Base-by-base conservation (phyloP, 64 coral and sea anemone species). In the Pocillopora verrucosa region DNA sequence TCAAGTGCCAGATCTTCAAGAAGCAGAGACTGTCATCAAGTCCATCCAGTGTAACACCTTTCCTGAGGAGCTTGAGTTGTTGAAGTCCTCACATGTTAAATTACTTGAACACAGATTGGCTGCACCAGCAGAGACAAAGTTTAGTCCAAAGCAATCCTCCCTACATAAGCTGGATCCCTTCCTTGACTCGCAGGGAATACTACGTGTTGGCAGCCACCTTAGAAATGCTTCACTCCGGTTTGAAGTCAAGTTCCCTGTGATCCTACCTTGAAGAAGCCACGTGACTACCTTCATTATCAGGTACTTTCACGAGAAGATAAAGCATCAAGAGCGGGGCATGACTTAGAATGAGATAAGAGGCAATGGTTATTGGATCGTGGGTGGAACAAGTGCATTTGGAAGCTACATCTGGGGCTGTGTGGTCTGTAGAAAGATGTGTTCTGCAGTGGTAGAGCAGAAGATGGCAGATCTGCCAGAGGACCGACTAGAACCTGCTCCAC, bases 351-450 rank as follows among this genome's bases (percentile, higher is more conserved):
- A 80, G 36, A 56, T 80, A 11, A 58, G 60, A 5, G 0, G 62
- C 14, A 36, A 34, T 65, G 88, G 88, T 19, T 89, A 60, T 36
- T 80, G 76, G 88, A 56, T 89, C 6, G 45, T 80, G 13, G 88
- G 61, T 15, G 76, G 59, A 11, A 80, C 88, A 10, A 10, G 76
- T 24, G 88, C 16, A 58, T 30, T 89, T 45, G 38, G 17, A n/a
- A 67, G 10, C 9, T 0, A 13, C 76, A 89, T 89, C 13, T 22
- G 37, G 6, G 16, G 16, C 2, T 89, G 88, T 58, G 61, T 89
- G 12, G 70, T 2, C 3, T 89, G 88, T 34, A 3, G 78, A 2
- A 80, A 73, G 62, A 15, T 80, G 26, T 30, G 62, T 30, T 24
- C 88, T 12, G 25, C 69, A 24, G 56, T 51, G 41, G 41, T 51